Evolutionary conservation across 2,888 invertebrate genomes (phyloP).

Genomic region (Gandaritis pyraliata): DNA sequence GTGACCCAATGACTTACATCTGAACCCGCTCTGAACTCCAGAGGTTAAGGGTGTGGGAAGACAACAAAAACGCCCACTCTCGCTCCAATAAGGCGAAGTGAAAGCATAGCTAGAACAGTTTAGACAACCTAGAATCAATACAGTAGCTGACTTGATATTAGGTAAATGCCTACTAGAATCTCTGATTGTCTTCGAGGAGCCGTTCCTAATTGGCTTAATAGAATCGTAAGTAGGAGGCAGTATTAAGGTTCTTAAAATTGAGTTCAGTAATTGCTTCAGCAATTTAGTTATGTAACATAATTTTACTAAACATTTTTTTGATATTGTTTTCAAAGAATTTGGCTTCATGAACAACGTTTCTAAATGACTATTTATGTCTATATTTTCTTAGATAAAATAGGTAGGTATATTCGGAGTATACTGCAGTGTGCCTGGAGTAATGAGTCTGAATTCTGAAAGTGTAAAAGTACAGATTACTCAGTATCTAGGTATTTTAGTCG

Average conservation of each 20-base stretch:
- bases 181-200: constrained; percentile 4
- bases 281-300: too few species aligned
- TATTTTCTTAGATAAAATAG: too few species aligned
- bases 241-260: too few species aligned
- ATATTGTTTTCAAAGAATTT: too few species aligned
- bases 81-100: constrained; percentile 45
- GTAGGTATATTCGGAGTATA: too few species aligned
- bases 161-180: background rate
- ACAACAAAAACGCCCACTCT: constrained; percentile 50
- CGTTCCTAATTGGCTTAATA: constrained; percentile 4
- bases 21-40: constrained; percentile 55
- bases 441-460: background rate
- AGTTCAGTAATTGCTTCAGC: too few species aligned
- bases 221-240: background rate
- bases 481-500: background rate
- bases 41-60: constrained; percentile 54
- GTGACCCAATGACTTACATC: constrained; percentile 58
- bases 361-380: too few species aligned
- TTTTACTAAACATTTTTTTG: too few species aligned
- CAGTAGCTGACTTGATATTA: background rate
- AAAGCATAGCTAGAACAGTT: constrained; percentile 30
- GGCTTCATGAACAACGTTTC: too few species aligned
- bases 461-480: background rate
- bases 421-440: too few species aligned
- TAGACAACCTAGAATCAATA: constrained; percentile 48